Base-by-base conservation (phyloP, 2,888 invertebrate genomes). In the Chrysolina haemoptera region DNA sequence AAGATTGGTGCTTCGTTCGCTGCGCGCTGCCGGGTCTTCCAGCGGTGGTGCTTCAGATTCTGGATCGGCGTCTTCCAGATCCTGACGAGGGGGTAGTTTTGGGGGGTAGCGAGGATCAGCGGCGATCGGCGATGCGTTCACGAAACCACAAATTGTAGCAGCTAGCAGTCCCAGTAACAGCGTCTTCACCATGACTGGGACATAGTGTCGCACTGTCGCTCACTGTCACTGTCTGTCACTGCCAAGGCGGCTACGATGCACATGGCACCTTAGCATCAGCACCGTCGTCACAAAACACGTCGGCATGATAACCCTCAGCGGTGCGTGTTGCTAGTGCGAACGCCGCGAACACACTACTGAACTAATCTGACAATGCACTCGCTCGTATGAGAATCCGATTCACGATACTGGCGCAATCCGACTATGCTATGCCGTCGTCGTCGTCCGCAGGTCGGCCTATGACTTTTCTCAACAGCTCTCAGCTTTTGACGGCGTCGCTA, bases 1-100 rank as follows among this genome's bases (percentile, higher is more conserved):
- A 86, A 95, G 90, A 89, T 94, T 94, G 84, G 95, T 94, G 85
- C 95, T 93, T 89, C 94, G 93, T 88, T 92, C 92, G 87, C 93
- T 91, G 88, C 91, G 86, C 75, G 88, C 86, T 77, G 86, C 83
- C 59, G 85, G 83, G 78, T 85, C 85, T 76, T 85, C 85, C 75
- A 82, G 69, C 53, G 80, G 78, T 55, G 76, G 48, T 66, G 71
- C 71, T 74, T 73, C 71, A 40, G 73, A 14, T 76, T 59, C 41
- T 22, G 41, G 65, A 46, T 43, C 41, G 46, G 55, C 9, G 43
- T 72, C 63, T 35, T 59, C 59, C 50, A 66, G 50, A 18, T 71
- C 53, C 74, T 78, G 81, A 78, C 79, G 79, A 75, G 80, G 75
- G 74, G 73, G 59, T 66, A 64, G 68, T 72, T 63, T 71, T 18